A percentile compares a stretch with the other conserved stretches of the same genome.
phyloP scores from a whole-genome alignment of 2,888 invertebrate genomes.

The Parnassius glacialis region DNA sequence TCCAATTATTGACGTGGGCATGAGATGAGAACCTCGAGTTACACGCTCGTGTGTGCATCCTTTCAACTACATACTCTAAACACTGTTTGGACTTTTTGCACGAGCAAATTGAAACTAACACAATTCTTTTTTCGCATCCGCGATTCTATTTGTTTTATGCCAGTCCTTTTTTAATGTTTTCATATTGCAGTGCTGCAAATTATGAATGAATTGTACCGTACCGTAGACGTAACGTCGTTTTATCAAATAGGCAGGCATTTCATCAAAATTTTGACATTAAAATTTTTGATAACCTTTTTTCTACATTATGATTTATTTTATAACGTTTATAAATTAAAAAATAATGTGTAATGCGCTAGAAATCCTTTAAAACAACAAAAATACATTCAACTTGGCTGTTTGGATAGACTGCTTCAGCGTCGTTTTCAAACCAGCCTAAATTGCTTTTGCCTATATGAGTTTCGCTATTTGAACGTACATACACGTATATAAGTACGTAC shows the following conservation, averaged over 20 bases:
- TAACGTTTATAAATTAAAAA: no score
- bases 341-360: no score
- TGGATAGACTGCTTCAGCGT: background rate
- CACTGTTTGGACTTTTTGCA: constrained; percentile 20
- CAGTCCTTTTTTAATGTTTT: constrained; percentile 11
- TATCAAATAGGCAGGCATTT: background rate
- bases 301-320: no score
- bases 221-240: background rate
- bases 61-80: constrained; percentile 23
- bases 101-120: constrained; percentile 27
- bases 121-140: constrained; percentile 21
- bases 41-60: constrained; percentile 35
- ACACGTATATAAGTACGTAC: background rate
- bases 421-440: constrained; percentile 4
- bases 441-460: constrained; percentile 12
- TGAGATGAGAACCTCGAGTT: constrained; percentile 58
- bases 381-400: no score
- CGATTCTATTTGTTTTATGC: constrained; percentile 5
- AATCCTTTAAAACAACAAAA: no score
- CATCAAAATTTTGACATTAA: no score
- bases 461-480: constrained; percentile 2
- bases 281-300: no score
- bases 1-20: constrained; percentile 78
- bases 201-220: constrained; percentile 4
- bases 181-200: constrained; percentile 12